Percentiles rank a stretch among this genome's conserved stretches.
phyloP scores from a whole-genome alignment of 1,140 invertebrate genomes.

The Melitaea cinxia region DNA sequence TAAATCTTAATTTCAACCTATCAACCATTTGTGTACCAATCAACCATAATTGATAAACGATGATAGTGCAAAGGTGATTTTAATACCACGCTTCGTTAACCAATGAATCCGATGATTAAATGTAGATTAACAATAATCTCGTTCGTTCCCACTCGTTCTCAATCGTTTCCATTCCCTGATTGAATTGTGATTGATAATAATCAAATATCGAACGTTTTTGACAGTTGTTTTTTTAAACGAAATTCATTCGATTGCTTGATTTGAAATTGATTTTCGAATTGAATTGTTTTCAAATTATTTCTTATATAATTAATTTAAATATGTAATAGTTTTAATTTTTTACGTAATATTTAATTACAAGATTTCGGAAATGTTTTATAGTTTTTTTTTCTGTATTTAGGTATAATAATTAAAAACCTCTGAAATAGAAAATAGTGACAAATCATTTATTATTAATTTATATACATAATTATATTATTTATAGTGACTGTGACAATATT shows the following conservation, averaged over 20 bases:
- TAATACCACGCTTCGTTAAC: constrained; percentile 13
- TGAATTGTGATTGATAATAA: background rate
- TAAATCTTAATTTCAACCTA: constrained; percentile 1
- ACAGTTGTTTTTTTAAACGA: background rate
- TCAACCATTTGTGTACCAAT: constrained; percentile 5
- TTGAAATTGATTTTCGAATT: background rate
- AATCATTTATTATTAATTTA: no score
- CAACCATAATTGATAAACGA: constrained; percentile 2
- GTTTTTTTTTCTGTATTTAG: no score
- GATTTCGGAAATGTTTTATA: no score
- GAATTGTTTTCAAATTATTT: no score
- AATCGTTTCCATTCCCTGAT: constrained; percentile 2
- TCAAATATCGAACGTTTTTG: background rate
- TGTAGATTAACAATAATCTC: constrained; percentile 7
- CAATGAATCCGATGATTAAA: background rate
- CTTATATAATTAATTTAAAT: no score
- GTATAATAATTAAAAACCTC: no score
- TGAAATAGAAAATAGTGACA: no score
- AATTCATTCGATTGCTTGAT: background rate
- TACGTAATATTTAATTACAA: no score
- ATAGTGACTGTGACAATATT: no score
- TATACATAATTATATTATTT: no score
- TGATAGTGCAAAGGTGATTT: constrained; percentile 9
- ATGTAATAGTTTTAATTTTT: no score
- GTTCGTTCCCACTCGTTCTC: background rate